Conservation (phyloP, 2,113 vertebrate genomes). For the Octodon degus region DNA sequence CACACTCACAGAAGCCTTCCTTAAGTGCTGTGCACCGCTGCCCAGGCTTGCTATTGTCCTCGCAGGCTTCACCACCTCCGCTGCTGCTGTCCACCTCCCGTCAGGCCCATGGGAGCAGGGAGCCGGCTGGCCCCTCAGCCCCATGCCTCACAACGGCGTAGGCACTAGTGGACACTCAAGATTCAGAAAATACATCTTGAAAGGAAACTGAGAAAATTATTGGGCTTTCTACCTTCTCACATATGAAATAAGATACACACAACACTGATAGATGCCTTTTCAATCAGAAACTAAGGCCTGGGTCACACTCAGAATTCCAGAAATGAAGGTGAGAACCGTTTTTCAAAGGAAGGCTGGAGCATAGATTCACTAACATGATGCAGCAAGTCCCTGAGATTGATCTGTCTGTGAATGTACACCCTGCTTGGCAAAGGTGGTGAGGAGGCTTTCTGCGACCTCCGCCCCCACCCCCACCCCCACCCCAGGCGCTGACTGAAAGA, state of each 20-base stretch:
- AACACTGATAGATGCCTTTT: not conserved
- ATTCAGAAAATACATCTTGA: not conserved
- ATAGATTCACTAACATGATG: not conserved
- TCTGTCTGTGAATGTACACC: not conserved
- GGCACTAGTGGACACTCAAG: not conserved
- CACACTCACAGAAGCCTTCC: not conserved
- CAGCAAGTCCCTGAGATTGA: not conserved
- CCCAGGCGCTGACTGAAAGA: not conserved
- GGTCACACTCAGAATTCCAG: not conserved
- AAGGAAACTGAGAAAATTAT: not conserved
- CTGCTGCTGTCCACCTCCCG: not conserved
- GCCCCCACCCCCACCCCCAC: not conserved
- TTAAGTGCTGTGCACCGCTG: accelerated
- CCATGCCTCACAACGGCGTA: not conserved
- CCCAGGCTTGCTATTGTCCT: not conserved
- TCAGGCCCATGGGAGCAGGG: not conserved
- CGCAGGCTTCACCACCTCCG: not conserved
- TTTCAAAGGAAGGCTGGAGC: not conserved
- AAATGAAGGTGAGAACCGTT: not conserved
- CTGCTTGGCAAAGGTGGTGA: not conserved
- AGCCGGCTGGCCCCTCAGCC: not conserved
- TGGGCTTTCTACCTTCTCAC: not conserved
- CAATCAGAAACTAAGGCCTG: not conserved
- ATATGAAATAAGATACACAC: not conserved
- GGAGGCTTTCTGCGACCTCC: not conserved